phyloP scores from a whole-genome alignment of 2,888 invertebrate genomes.

The Diaprepes abbreviatus region DNA sequence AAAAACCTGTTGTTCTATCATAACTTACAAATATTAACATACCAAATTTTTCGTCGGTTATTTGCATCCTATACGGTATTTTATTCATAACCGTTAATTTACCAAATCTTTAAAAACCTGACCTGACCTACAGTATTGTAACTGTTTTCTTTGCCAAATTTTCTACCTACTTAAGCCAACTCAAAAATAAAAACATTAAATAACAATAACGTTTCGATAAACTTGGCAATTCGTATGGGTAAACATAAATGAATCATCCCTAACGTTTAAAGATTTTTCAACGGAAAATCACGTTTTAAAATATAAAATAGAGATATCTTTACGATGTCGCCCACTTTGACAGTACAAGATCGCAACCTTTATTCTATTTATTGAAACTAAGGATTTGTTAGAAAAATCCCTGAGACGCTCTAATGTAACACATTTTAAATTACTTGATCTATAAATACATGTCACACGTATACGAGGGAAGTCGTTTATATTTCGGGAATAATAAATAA shows the following conservation, averaged over 20 bases:
- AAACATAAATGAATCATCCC: constrained; percentile 2
- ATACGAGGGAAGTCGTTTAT: no score
- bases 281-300: no score
- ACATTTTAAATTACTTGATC: no score
- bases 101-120: neutral
- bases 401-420: no score
- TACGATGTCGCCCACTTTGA: neutral
- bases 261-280: neutral
- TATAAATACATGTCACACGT: no score
- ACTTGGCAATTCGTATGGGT: neutral
- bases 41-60: neutral
- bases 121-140: constrained; percentile 8
- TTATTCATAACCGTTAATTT: neutral
- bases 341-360: no score
- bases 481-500: no score
- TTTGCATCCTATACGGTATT: neutral
- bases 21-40: no score
- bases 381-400: no score
- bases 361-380: no score
- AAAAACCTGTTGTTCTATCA: no score
- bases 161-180: neutral
- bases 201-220: neutral
- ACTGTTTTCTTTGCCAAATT: constrained; percentile 6
- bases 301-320: neutral
- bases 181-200: constrained; percentile 1